Base-by-base conservation (phyloP, 2,113 vertebrate species). In the Pollimyrus isidori region DNA sequence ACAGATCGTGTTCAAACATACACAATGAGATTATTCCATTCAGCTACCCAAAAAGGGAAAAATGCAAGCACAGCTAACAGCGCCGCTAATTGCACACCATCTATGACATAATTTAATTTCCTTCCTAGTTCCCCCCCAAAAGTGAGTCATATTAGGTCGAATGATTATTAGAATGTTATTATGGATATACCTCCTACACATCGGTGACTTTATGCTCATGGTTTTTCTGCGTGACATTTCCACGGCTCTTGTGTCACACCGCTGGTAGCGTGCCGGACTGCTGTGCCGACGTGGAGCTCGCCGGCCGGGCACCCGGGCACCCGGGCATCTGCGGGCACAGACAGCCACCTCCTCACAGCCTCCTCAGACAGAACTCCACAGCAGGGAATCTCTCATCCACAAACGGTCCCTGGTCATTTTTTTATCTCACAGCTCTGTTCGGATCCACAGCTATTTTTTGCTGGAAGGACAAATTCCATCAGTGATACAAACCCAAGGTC, bases 1-100 rank as follows among this genome's bases (percentile, higher is more conserved):
- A 86, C 83, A 23, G 46, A 50, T 86, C 46, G 26, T 86, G 46
- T 48, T 86, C 45, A 86, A 86, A 86, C n/a, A 50, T 86, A 86
- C 83, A 86, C 83, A 86, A 86, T 30, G 45, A 50, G 46, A 86
- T 86, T 50, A 86, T 86, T 26, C 45, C 83, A 86, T 86, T 86
- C 45, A 48, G 48, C n/a, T 50, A n/a, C 45, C 83, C 23, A 50
- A 86, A 56, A 50, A 86, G 30, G 35, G 50, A n/a, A 86, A 86
- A 86, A 50, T 26, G 83, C 46, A 48, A 50, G 83, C 46, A 48
- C 45, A 48, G 39, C 73, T 80, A 80, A 42, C 17, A 80, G 4
- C 7, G 2, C 0, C 42, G 30, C 35, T 80, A 39, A 39, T 73
- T 73, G n/a, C 65, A 15, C n/a, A 30, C 9, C 65, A 73, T 35